These are phyloP conservation scores for Zophobas atratus DNA, from an alignment of 1,140 invertebrate species.

Conservation along the genomic window DNA sequence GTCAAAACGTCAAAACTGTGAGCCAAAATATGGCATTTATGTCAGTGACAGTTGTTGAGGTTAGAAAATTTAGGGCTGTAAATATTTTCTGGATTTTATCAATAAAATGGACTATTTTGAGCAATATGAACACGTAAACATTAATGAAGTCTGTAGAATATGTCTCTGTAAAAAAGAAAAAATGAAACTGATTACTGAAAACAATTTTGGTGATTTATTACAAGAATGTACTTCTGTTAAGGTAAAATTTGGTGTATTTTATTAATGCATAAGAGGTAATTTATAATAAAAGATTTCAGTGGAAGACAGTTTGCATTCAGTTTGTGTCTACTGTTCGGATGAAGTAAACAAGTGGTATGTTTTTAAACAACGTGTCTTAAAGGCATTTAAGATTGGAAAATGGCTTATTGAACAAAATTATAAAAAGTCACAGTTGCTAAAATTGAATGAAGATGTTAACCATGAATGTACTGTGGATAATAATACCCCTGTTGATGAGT, in stretches of 20 bases:
- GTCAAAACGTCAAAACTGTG: no score
- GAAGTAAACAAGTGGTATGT: slow-evolving; percentile 42
- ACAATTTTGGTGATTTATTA: slow-evolving; percentile 35
- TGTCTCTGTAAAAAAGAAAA: slow-evolving; percentile 42
- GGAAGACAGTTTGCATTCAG: slow-evolving; percentile 26
- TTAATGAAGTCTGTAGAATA: slow-evolving; percentile 44
- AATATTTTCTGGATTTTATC: not conserved
- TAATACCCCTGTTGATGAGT: no score
- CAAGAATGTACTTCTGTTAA: slow-evolving; percentile 36
- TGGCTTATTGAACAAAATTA: slow-evolving; percentile 38
- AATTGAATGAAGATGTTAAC: not conserved
- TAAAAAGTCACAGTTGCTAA: not conserved
- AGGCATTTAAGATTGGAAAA: slow-evolving; percentile 38
- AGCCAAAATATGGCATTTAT: no score
- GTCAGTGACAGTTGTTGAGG: no score
- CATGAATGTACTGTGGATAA: no score
- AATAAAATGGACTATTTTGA: slow-evolving; percentile 18
- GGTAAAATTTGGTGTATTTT: slow-evolving; percentile 17
- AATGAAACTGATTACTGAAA: slow-evolving; percentile 22
- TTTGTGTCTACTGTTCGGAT: slow-evolving; percentile 35
- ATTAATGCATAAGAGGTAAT: not conserved
- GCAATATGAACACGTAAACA: slow-evolving; percentile 28
- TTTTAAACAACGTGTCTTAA: slow-evolving; percentile 42
- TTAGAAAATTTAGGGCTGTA: no score
- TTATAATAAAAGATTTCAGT: slow-evolving; percentile 14